These are phyloP conservation scores for Diplolepis rosae DNA, from an alignment of 2,888 invertebrate genomes.

Conservation along the genomic window DNA sequence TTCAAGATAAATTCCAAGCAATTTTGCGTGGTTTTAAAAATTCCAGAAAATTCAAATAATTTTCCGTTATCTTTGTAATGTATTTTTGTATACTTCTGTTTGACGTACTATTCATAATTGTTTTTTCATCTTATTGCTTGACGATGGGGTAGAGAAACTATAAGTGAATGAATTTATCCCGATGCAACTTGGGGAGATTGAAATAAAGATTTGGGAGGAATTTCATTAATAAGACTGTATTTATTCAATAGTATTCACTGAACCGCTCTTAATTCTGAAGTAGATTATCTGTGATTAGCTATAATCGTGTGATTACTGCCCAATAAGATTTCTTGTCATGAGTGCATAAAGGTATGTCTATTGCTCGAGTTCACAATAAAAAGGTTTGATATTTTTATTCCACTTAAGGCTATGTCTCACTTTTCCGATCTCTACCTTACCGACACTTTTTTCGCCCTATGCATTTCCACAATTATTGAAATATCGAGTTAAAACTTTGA, in stretches of 20 bases:
- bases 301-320: slow-evolving; percentile 15
- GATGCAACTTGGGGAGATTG: neutral
- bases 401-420: too few species aligned
- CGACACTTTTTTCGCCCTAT: too few species aligned
- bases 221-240: neutral
- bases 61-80: neutral
- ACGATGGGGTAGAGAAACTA: neutral
- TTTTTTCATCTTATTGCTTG: neutral
- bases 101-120: too few species aligned
- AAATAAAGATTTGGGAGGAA: neutral
- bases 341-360: neutral
- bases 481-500: too few species aligned
- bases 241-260: slow-evolving; percentile 17
- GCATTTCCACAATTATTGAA: too few species aligned
- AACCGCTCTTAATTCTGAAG: slow-evolving; percentile 26
- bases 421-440: too few species aligned
- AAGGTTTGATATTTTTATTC: too few species aligned
- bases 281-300: slow-evolving; percentile 23
- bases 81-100: neutral
- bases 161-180: neutral
- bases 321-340: neutral
- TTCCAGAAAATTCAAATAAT: too few species aligned
- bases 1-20: too few species aligned
- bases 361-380: neutral
- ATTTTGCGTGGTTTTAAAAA: too few species aligned